Base-by-base conservation (phyloP, 2,113 vertebrate genomes). In the Arenaria interpres region DNA sequence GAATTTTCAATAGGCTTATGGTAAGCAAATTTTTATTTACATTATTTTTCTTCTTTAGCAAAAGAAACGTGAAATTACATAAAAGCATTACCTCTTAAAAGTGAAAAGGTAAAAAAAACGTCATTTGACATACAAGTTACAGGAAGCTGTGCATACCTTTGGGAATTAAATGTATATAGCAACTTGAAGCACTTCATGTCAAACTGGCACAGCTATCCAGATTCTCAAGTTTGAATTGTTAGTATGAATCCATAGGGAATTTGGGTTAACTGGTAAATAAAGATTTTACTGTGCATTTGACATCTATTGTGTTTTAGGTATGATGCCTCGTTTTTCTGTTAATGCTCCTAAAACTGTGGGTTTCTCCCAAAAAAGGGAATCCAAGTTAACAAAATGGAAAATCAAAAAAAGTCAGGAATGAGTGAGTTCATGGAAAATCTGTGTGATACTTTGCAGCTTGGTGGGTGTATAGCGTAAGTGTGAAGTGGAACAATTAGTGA, bases 1-100 rank as follows among this genome's bases (percentile, higher is more conserved):
- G 59, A 39, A 84, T 68, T 93, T 89, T 90, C 95, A 66, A 22
- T 93, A 95, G 90, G 33, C 30, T 84, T 90, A 94, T 95, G 92
- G 97, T 95, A 96, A 97, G 72, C 64, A 80, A 22, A 32, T 62
- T 62, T 33, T 50, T 5, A 24, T 57, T 88, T 71, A 14, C 6
- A 5, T 67, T 76, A 4, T 33, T 92, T 59, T 57, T 75, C 46
- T 77, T 54, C 32, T 79, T 85, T 78, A 83, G 45, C n/a, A 43
- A 82, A 85, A 85, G 48, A 39, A 82, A 54, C 4, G 4, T 43
- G 53, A 85, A 74, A 62, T 85, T 46, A 27, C 19, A 14, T 59
- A 59, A 41, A 74, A 75, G 14, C 19, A 33, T 86, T 41, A 17
- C 11, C 9, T 78, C 30, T 30, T 54, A 54, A 30, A 54, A 54